Evolutionary conservation across 37 sponge, comb jelly and placozoan species (phyloP), one percentile per base, ranked within the genome.

Genomic region (Oopsacas minuta): DNA sequence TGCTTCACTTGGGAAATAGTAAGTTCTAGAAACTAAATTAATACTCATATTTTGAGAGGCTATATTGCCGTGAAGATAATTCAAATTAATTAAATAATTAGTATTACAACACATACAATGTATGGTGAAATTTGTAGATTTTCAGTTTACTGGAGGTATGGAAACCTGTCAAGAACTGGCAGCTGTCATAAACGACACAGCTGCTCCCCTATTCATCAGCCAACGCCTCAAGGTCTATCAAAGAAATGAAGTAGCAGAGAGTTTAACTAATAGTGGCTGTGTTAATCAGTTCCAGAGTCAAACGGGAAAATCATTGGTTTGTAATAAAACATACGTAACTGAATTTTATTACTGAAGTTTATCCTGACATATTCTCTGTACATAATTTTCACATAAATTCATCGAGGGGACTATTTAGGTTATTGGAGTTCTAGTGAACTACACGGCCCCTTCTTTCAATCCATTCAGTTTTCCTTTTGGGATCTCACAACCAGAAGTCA

Each of bases 221-320:
- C 75, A 61, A n/a, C 75, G 75, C 30, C 75, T 61, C 75, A 61
- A 61, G 75, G 75, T 61, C 32, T 61, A 61, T 34, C 28, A 61
- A 5, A 61, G 75, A n/a, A 61, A 8, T 42, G 49, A 42, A 42
- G 49, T 42, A 17, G 15, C 49, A 42, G 49, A 15, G 49, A 42
- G 49, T 17, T 15, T 15, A 15, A 42, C 8, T 17, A 42, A 8
- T 15, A 42, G 49, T 12, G 75, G 75, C 1, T 61, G 75, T n/a
- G 30, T 61, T 12, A n/a, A 61, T 61, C 3, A 3, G 7, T 61
- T 61, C 22, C 17, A 61, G 30, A n/a, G 30, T 12, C 28, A 34
- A 61, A 12, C 5, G 22, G 75, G 22, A n/a, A 61, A 61, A 32
- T 12, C 75, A 7, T 3, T 61, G 75, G 75, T 61, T 10, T 5